Conservation (phyloP, 23 tunicate genomes). For the Styela clava region DNA sequence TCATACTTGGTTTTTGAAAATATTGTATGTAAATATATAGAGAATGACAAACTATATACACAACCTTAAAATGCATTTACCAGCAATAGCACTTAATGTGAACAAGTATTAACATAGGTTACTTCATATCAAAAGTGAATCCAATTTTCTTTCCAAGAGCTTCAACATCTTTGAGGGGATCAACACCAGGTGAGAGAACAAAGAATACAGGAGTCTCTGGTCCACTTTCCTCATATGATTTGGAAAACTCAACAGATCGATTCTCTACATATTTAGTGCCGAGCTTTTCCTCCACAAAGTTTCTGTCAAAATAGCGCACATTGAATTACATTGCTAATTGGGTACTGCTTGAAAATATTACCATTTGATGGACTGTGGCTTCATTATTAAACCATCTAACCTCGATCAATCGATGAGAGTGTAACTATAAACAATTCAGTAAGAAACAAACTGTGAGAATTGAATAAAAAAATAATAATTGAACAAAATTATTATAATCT, state of each 20-base stretch:
- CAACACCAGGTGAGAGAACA: slow-evolving; percentile 98
- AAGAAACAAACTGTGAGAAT: too few species aligned
- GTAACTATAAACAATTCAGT: too few species aligned
- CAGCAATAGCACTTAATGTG: too few species aligned
- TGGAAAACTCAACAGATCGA: slow-evolving; percentile 89
- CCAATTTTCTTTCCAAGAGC: slow-evolving; percentile 96
- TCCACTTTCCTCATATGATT: slow-evolving; percentile 93
- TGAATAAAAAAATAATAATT: too few species aligned
- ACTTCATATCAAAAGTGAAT: slow-evolving; percentile 94
- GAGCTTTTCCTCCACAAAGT: slow-evolving; percentile 83
- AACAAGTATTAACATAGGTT: too few species aligned
- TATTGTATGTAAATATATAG: background rate
- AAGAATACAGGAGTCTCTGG: slow-evolving; percentile 99
- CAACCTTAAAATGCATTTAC: too few species aligned
- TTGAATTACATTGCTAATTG: background rate
- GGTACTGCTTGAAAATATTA: too few species aligned
- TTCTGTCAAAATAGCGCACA: slow-evolving; percentile 29
- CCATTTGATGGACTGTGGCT: too few species aligned
- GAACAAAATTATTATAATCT: too few species aligned
- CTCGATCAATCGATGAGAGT: too few species aligned
- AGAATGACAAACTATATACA: too few species aligned
- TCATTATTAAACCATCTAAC: too few species aligned
- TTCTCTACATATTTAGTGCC: slow-evolving; percentile 91
- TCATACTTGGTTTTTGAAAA: background rate
- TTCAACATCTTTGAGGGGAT: slow-evolving; percentile 99